Evolutionary conservation across 2,113 vertebrate species (phyloP), one percentile per base, ranked within the genome.

Genomic region (Ellobius talpinus): DNA sequence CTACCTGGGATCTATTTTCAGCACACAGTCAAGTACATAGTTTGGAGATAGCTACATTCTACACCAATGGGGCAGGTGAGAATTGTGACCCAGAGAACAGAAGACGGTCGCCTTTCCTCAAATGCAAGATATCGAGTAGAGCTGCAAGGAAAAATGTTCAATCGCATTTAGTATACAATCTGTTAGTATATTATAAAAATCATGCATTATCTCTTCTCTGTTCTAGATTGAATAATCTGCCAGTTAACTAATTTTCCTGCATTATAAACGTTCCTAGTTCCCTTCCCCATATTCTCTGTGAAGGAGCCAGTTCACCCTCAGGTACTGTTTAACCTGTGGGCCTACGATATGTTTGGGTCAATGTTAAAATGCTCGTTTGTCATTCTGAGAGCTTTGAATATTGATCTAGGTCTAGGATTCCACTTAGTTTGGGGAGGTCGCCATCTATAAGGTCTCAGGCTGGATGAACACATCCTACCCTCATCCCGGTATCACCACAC

Each of bases 1-100:
- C 58, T 78, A 21, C 4, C 42, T 65, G 63, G 89, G n/a, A 47
- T 70, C 87, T 93, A 31, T 96, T 94, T 96, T 86, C 45, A 90
- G 29, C 63, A 76, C n/a, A 47, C 47, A 76, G 47, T 91, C 52
- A 87, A 5, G 50, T 66, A 21, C 74, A 11, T n/a, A 61, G 68
- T 74, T 96, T 87, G 55, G 93, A 55, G 61, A 89, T 68, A 81
- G 78, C 66, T 87, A 82, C 87, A 52, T 72, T 79, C 16, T 87
- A 1, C 45, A 47, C 45, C 45, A 26, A 4, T 19, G 87, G 52
- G 36, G n/a, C 7, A 78, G 31, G 63, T 39, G 92, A 97, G 73
- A 29, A 77, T 66, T 82, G 55, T 63, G 61, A 90, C 31, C 47
- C n/a, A 68, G 65, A 50, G 86, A 88, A 55, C 47, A 31, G 70